Conservation (phyloP, 2,797 vertebrate genomes). For the Nannoperca australis region DNA sequence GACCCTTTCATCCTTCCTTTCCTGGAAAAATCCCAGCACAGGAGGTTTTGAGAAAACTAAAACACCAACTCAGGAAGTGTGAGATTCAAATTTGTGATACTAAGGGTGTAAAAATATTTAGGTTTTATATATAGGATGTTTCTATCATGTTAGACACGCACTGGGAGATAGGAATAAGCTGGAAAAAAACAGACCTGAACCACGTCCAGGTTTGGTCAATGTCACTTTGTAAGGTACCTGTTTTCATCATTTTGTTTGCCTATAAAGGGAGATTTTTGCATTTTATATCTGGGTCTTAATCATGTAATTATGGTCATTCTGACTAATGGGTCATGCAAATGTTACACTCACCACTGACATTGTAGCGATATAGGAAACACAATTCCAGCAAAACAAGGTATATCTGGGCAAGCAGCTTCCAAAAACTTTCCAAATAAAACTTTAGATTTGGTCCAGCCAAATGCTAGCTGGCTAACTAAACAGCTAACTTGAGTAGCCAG, state of each 20-base stretch:
- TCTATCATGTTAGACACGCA: neutral
- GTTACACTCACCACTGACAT: neutral
- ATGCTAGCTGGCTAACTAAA: neutral
- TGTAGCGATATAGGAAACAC: neutral
- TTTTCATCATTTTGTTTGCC: neutral
- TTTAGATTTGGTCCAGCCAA: neutral
- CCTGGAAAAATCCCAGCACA: neutral
- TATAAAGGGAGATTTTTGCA: neutral
- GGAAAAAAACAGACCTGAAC: neutral
- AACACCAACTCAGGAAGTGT: neutral
- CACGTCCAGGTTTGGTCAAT: neutral
- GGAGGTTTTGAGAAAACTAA: neutral
- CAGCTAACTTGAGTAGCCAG: neutral
- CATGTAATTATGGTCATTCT: neutral
- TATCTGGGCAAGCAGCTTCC: neutral
- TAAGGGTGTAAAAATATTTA: neutral
- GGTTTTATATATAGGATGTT: neutral
- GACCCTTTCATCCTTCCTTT: neutral
- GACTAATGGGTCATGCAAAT: neutral
- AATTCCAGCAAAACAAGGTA: neutral
- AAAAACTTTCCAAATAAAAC: constrained; percentile 2
- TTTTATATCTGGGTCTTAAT: neutral
- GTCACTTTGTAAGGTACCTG: neutral
- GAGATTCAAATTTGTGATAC: neutral
- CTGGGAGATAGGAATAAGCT: neutral